These are phyloP conservation scores for Procambarus clarkii DNA, from an alignment of 1,140 invertebrate species.

Conservation along the genomic window DNA sequence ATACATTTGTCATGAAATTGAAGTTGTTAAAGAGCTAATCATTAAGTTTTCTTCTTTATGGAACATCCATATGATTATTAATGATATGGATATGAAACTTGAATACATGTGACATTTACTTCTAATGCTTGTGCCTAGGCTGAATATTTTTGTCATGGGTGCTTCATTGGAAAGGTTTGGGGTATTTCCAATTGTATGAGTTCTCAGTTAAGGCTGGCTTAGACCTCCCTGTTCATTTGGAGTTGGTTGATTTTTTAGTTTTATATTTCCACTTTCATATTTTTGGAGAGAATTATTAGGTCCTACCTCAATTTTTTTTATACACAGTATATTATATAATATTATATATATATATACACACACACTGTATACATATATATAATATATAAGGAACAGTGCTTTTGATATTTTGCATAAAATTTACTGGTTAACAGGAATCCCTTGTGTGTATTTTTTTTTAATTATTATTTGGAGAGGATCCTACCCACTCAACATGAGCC, in stretches of 20 bases:
- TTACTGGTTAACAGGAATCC: too few species aligned
- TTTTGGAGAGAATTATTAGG: constrained; percentile 61
- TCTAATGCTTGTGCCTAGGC: not conserved
- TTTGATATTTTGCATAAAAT: not conserved
- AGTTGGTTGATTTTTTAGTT: constrained; percentile 49
- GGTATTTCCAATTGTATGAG: not conserved
- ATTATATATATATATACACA: too few species aligned
- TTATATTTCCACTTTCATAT: constrained; percentile 40
- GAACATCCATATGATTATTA: not conserved
- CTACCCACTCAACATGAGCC: not conserved
- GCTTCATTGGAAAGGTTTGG: constrained; percentile 34
- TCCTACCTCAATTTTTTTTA: constrained; percentile 54
- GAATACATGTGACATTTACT: not conserved
- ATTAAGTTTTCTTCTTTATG: not conserved
- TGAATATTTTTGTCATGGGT: constrained; percentile 14
- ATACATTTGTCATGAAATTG: not conserved
- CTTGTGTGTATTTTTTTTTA: not conserved
- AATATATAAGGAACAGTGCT: constrained; percentile 43
- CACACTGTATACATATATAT: constrained; percentile 15
- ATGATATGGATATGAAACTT: constrained; percentile 1
- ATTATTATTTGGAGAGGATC: not conserved
- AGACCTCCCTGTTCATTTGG: constrained; percentile 47
- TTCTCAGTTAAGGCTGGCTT: constrained; percentile 50
- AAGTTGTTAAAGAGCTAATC: not conserved
- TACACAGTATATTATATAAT: too few species aligned